Conservation (phyloP, 2,888 invertebrate genomes). For the Piscicola geometra region DNA sequence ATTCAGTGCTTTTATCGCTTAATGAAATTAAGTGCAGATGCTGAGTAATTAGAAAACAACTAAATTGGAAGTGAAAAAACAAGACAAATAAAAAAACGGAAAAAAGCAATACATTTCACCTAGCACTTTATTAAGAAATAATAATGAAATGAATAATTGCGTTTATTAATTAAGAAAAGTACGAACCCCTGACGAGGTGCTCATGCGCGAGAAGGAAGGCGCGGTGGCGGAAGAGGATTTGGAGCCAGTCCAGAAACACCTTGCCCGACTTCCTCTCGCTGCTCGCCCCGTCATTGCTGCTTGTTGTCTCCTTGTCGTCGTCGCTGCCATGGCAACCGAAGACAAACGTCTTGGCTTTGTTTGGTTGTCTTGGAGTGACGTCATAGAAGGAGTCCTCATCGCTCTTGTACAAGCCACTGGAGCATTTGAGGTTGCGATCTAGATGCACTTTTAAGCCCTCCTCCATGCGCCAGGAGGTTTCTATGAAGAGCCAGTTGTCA, state of each 20-base stretch:
- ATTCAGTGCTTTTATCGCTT: too few relatives aligned
- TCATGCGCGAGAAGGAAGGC: slow-evolving; percentile 47
- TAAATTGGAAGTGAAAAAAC: too few relatives aligned
- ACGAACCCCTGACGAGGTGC: slow-evolving; percentile 41
- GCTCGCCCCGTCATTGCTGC: not conserved
- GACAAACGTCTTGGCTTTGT: not conserved
- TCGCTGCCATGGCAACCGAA: not conserved
- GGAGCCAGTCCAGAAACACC: slow-evolving; percentile 17
- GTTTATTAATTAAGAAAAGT: too few relatives aligned
- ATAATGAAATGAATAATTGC: too few relatives aligned
- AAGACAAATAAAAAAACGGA: not conserved
- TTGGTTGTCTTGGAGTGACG: not conserved
- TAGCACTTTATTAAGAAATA: too few relatives aligned
- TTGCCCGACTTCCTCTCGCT: not conserved
- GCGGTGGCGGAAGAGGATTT: slow-evolving; percentile 46
- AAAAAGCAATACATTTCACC: not conserved
- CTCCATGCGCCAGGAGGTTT: slow-evolving; percentile 17
- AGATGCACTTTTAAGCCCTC: slow-evolving; percentile 1
- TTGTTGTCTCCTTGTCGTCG: not conserved
- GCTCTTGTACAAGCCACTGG: not conserved
- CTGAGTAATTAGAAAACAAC: too few relatives aligned
- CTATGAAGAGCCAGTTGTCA: slow-evolving; percentile 25
- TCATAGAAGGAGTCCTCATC: too few relatives aligned
- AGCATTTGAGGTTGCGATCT: not conserved
- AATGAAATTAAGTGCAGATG: too few relatives aligned